These are phyloP conservation scores for Xenus cinereus DNA, from an alignment of 2,113 vertebrate genomes.

Conservation along the genomic window DNA sequence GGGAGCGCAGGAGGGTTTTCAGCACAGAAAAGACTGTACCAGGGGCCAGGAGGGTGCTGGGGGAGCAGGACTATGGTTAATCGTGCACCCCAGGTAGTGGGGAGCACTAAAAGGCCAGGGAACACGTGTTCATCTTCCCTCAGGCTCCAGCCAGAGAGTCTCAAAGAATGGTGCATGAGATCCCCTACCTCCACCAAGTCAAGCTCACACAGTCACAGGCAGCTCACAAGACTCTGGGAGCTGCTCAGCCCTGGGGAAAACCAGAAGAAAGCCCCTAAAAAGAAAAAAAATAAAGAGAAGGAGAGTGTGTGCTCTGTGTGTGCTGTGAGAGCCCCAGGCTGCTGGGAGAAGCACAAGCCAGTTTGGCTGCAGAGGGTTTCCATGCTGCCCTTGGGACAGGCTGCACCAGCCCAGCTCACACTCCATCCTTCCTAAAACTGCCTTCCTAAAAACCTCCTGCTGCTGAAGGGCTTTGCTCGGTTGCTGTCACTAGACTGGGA, in stretches of 20 bases:
- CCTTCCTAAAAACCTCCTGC: background rate
- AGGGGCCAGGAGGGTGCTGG: background rate
- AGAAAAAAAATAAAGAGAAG: background rate
- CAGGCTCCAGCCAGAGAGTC: background rate
- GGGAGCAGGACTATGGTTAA: rapidly evolving
- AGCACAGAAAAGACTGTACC: background rate
- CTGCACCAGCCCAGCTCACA: background rate
- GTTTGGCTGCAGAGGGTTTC: background rate
- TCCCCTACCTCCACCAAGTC: rapidly evolving
- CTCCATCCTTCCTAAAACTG: background rate
- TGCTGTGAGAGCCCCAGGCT: too few relatives aligned
- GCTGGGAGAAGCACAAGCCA: background rate
- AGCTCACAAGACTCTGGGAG: background rate
- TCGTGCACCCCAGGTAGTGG: rapidly evolving
- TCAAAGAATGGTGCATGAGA: rapidly evolving
- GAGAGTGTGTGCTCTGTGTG: rapidly evolving
- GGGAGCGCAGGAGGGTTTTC: background rate
- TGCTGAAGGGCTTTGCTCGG: background rate
- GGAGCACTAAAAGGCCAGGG: background rate
- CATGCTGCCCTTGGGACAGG: background rate
- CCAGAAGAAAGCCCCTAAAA: background rate
- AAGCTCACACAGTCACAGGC: background rate
- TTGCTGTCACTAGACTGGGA: background rate
- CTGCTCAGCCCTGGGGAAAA: background rate
- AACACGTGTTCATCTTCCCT: rapidly evolving